Percentiles rank a stretch among this genome's conserved stretches.
Conservation (phyloP, 2,888 invertebrate species). For the Phortica okadai region DNA sequence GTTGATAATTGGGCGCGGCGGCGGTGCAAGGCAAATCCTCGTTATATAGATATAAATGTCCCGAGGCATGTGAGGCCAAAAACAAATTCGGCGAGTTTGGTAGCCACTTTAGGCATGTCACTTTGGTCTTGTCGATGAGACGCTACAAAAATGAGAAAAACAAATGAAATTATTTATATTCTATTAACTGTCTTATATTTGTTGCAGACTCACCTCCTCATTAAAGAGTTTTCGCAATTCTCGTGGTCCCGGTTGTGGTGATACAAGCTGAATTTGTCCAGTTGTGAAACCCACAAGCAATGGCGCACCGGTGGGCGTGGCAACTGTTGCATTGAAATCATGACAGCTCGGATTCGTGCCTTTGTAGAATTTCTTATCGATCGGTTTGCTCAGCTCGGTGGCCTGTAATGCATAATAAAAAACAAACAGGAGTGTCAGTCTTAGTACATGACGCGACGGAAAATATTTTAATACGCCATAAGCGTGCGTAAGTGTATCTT, state of each 20-base stretch:
- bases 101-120: conserved; percentile 98
- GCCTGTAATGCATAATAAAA: conserved; percentile 79
- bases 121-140: conserved; percentile 77
- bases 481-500: not conserved
- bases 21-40: conserved; percentile 95
- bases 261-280: conserved; percentile 98
- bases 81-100: conserved; percentile 96
- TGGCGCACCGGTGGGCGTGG: conserved; percentile 89
- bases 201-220: conserved; percentile 86
- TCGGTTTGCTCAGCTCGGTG: conserved; percentile 95
- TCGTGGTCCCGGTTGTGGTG: conserved; percentile 98
- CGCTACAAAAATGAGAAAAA: conserved; percentile 61
- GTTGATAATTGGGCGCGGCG: conserved; percentile 94
- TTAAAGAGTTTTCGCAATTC: conserved; percentile 97
- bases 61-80: conserved; percentile 95
- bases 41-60: conserved; percentile 98
- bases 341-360: conserved; percentile 99
- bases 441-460: not conserved
- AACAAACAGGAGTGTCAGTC: not conserved
- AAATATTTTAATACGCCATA: not conserved
- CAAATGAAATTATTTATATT: not conserved
- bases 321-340: conserved; percentile 93
- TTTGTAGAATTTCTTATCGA: conserved; percentile 99
- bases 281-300: conserved; percentile 98
- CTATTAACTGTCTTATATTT: not conserved